Evolutionary conservation across 1,140 invertebrate genomes (phyloP).

Genomic region (Hycleus cichorii): DNA sequence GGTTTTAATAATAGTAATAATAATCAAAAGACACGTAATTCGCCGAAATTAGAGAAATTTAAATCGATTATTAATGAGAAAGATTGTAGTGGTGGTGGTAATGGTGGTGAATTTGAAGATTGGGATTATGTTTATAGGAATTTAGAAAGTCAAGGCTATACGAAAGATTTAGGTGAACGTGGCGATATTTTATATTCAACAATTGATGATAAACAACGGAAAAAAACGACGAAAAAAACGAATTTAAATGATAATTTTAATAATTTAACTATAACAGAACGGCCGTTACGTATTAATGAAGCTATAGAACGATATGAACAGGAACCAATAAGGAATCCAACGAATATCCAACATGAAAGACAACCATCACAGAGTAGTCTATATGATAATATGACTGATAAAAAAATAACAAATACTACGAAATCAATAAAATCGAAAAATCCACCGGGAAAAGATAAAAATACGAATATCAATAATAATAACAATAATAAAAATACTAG

Average conservation of each 20-base stretch:
- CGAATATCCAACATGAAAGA: constrained; percentile 30
- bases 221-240: constrained; percentile 43
- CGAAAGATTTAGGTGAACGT: constrained; percentile 56
- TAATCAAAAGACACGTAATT: neutral
- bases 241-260: constrained; percentile 47
- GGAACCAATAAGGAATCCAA: constrained; percentile 33
- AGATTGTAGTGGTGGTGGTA: constrained; percentile 23
- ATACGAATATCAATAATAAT: constrained; percentile 3
- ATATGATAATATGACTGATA: constrained; percentile 28
- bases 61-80: constrained; percentile 8
- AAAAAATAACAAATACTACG: neutral
- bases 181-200: constrained; percentile 51
- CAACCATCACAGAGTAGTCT: constrained; percentile 26
- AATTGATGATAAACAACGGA: constrained; percentile 38
- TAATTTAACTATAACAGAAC: constrained; percentile 37
- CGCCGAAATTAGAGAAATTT: neutral
- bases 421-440: constrained; percentile 5
- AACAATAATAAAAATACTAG: constrained; percentile 8
- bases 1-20: neutral
- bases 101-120: constrained; percentile 48
- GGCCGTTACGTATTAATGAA: constrained; percentile 49
- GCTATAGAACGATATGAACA: constrained; percentile 46
- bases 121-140: constrained; percentile 76
- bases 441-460: neutral
- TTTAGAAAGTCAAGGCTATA: constrained; percentile 64